Evolutionary conservation across 2,113 vertebrate genomes (phyloP), one percentile per base, ranked within the genome.

Genomic region (Ariopsis seemanni): DNA sequence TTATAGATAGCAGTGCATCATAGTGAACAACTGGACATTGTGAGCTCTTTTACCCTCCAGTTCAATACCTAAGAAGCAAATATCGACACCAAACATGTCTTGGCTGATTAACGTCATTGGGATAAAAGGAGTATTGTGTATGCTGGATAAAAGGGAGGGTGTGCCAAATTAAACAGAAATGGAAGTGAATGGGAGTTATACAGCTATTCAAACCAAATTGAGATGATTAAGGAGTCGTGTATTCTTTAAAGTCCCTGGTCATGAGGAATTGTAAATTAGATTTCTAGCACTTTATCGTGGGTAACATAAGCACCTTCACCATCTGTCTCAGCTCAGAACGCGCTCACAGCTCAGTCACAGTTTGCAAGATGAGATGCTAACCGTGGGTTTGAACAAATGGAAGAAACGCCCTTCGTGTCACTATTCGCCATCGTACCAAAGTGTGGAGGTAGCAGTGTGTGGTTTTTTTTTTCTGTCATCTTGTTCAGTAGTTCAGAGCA

Each of bases 391-490:
- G 83, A 86, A 63, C 90, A 86, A 85, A 85, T 72, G 86, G 82
- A 72, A 88, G 50, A 81, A 89, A 86, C 34, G 60, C 80, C 67
- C 77, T 67, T 69, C 80, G 48, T 84, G 86, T 93, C 88, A 88
- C 89, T 92, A 92, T 92, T 92, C 96, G 96, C 96, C 91, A 94
- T 95, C 95, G 95, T 95, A 82, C 96, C 89, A 95, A 89, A 96
- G 94, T 93, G 96, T 97, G 97, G 97, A 98, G 97, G 97, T 99
- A 99, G 97, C 97, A 96, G 94, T 96, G 96, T 97, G 95, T 95
- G 95, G 48, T 20, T 11, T 27, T 30, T 27, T 27, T 87, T 77
- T 85, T 65, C 65, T 82, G 84, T 87, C 55, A 34, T 77, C 81
- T 82, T 79, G 80, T 87, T 65, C 82, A 87, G 78, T 85, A 78